These are phyloP conservation scores for Tetranychus truncatus DNA, from an alignment of 2,888 invertebrate genomes.

Conservation along the genomic window DNA sequence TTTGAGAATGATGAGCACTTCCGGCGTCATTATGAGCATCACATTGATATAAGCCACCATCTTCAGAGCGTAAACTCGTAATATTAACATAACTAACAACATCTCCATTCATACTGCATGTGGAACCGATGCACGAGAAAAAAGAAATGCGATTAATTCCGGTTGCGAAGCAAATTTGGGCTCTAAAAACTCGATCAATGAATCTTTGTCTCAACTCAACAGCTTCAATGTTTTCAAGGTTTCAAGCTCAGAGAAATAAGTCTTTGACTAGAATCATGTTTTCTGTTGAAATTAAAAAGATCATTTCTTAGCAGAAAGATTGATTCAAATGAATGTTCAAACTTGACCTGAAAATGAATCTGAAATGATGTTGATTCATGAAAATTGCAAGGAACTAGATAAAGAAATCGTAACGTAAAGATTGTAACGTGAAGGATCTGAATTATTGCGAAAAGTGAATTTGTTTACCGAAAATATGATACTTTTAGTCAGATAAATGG, in stretches of 20 bases:
- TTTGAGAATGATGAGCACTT: slow-evolving; percentile 26
- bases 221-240: slow-evolving; percentile 18
- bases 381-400: too few species aligned
- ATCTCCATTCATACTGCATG: slow-evolving; percentile 29
- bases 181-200: slow-evolving; percentile 28
- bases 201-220: slow-evolving; percentile 34
- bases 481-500: neutral
- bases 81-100: slow-evolving; percentile 34
- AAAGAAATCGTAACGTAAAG: too few species aligned
- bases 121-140: neutral
- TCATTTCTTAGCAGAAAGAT: too few species aligned
- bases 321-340: too few species aligned
- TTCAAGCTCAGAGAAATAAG: too few species aligned
- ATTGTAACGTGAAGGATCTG: too few species aligned
- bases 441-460: slow-evolving; percentile 27
- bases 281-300: too few species aligned
- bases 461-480: slow-evolving; percentile 22
- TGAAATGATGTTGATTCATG: too few species aligned
- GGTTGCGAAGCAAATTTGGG: neutral
- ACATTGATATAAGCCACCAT: slow-evolving; percentile 33
- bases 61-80: slow-evolving; percentile 29
- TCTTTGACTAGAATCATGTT: too few species aligned
- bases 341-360: too few species aligned
- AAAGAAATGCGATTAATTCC: neutral
- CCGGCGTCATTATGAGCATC: slow-evolving; percentile 33